A percentile compares a stretch with the other conserved stretches of the same genome.
Conservation (phyloP, 2,113 vertebrate genomes). For the Tragelaphus strepsiceros region DNA sequence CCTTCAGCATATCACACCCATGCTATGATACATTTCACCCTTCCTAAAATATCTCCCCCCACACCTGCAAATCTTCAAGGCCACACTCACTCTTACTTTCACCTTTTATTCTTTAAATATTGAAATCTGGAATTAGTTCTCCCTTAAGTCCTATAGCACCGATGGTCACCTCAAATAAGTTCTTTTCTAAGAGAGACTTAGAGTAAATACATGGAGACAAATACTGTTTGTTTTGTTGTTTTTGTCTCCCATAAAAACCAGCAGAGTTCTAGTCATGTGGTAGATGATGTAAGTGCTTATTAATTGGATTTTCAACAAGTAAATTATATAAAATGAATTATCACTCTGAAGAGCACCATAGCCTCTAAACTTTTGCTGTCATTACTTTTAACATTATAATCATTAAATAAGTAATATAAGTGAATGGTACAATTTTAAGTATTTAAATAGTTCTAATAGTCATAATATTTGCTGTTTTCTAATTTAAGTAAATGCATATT, state of each 20-base stretch:
- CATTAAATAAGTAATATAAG: constrained; percentile 29
- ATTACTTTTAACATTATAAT: constrained; percentile 35
- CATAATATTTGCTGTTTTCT: neutral
- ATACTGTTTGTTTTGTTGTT: neutral
- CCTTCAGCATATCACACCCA: neutral
- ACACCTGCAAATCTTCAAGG: neutral
- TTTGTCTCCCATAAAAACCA: neutral
- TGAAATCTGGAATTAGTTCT: neutral
- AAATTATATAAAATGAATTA: constrained; percentile 28
- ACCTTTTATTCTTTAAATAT: neutral
- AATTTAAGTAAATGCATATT: neutral
- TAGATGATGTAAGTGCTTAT: constrained; percentile 6
- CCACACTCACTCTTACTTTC: neutral
- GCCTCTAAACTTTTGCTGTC: neutral
- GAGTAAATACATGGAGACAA: neutral
- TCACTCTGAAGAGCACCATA: neutral
- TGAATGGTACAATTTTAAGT: constrained; percentile 22
- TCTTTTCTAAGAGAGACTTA: neutral
- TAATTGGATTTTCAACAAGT: constrained; percentile 41
- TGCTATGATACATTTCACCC: neutral
- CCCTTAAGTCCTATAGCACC: neutral
- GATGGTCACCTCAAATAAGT: neutral
- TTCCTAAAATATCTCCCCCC: neutral
- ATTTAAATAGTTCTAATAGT: constrained; percentile 21
- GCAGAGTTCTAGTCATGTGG: neutral